phyloP scores from a whole-genome alignment of 2,113 vertebrate species.

The Muscicapa adusta region DNA sequence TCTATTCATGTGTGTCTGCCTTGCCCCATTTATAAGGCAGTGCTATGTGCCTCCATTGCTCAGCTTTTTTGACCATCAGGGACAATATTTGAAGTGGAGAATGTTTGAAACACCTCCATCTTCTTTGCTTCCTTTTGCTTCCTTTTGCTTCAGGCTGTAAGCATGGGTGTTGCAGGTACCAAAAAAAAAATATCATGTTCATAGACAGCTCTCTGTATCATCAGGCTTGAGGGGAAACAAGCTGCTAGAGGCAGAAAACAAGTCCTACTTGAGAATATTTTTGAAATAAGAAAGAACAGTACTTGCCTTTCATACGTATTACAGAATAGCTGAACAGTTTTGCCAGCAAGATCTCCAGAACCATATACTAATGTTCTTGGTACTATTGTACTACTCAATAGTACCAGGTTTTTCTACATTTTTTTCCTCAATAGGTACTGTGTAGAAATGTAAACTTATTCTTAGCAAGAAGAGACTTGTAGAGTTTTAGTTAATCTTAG shows the following conservation, averaged over 20 bases:
- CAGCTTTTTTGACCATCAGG: neutral
- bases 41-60: neutral
- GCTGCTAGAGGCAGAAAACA: constrained; percentile 2
- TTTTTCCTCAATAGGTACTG: neutral
- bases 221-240: constrained; percentile 4
- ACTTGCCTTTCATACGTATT: neutral
- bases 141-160: neutral
- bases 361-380: neutral
- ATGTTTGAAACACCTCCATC: neutral
- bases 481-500: neutral
- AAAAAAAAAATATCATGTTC: neutral
- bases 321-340: neutral
- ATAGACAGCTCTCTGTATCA: neutral
- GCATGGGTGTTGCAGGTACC: neutral
- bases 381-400: too few relatives aligned
- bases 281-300: neutral
- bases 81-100: neutral
- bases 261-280: neutral
- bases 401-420: neutral
- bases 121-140: neutral
- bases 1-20: neutral
- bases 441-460: neutral
- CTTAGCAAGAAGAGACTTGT: neutral
- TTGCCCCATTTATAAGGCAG: neutral
- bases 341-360: neutral